Evolutionary conservation across 2,797 vertebrate genomes (phyloP).

Genomic region (Phoeniculus purpureus): DNA sequence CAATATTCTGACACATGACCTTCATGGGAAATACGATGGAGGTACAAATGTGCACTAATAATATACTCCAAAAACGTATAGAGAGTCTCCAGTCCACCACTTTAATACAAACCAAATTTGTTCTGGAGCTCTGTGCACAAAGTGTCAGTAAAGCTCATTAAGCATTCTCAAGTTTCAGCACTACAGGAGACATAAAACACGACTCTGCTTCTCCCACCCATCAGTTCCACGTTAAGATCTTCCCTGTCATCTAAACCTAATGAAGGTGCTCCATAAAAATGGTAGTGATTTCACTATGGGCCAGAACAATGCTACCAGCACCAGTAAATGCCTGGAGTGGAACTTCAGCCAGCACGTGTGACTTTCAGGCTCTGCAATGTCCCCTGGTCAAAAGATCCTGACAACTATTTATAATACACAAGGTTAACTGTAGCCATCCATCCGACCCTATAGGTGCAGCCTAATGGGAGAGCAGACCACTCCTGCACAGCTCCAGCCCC

Average conservation of each 20-base stretch:
- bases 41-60: background rate
- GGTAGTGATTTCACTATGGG: background rate
- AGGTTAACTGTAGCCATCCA: background rate
- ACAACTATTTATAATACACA: background rate
- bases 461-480: background rate
- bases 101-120: background rate
- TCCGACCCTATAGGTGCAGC: rapidly evolving
- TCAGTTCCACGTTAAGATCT: background rate
- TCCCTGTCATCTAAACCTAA: background rate
- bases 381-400: background rate
- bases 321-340: background rate
- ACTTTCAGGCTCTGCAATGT: background rate
- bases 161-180: background rate
- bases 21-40: rapidly evolving
- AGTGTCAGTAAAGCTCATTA: background rate
- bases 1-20: background rate
- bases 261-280: background rate
- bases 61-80: background rate
- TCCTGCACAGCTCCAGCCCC: background rate
- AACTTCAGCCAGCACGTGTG: background rate
- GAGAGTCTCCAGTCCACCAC: background rate
- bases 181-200: background rate
- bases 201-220: background rate
- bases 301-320: background rate
- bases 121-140: rapidly evolving